Evolutionary conservation across 1,140 invertebrate genomes (phyloP), one percentile per base, ranked within the genome.

Genomic region (Aphidius ervi): DNA sequence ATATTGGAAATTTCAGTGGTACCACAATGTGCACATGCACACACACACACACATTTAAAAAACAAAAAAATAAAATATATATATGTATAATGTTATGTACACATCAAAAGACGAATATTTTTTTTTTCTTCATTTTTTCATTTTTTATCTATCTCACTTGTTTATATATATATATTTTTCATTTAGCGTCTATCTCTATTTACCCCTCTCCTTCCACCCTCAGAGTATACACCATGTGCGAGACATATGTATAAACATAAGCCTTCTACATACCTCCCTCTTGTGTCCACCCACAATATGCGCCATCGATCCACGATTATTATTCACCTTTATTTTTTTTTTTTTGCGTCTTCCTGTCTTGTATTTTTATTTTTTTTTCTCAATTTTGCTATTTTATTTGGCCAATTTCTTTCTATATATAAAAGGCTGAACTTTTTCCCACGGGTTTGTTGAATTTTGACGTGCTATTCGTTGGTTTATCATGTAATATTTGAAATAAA

Each of bases 181-280:
- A 8, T 39, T 45, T 5, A 39, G 1, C 43, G 1, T 46, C 6
- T 31, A 20, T 48, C 23, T 59, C 47, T 39, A 5, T 23, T 23
- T 39, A 6, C n/a, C 4, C 64, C 58, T 70, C 67, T 72, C 66
- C 70, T 43, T 64, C 63, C 62, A 61, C 66, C 66, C 61, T 65
- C 65, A 67, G 66, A 52, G 39, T 37, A n/a, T 54, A 40, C 69
- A 70, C 75, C 76, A 78, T 76, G 72, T 78, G 76, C 70, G 68
- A 68, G 73, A 74, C 75, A 78, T 78, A 74, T 77, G 75, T 77
- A 76, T 76, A 78, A 77, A 78, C 76, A 77, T 71, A 71, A 76
- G 73, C 70, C 65, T 63, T 64, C 39, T 63, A 65, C 48, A 40
- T 52, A 54, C 39, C 49, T 20, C 49, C 49, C 23, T 5, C 50